Base-by-base conservation (phyloP, 2,888 invertebrate genomes). In the Perizoma flavofasciatum region DNA sequence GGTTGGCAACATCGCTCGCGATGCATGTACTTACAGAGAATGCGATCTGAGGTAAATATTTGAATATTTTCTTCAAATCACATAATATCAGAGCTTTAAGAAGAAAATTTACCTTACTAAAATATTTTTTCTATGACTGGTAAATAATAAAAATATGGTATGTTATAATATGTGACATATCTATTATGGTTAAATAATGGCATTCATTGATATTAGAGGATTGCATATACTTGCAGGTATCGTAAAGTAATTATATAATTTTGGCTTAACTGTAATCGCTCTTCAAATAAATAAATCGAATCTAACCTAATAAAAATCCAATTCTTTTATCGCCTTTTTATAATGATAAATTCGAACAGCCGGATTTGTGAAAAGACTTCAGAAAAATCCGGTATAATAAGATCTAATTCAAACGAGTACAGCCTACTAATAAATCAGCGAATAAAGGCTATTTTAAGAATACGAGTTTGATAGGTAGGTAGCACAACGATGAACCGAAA, bases 381-480 rank as follows among this genome's bases (percentile, higher is more conserved):
- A 6, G 0, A 9, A 53, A 33, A 48, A 48, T 47, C 40, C 44
- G 22, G 43, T 55, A 7, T 46, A 34, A 35, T 11, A 43, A 43
- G 43, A 55, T 49, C 40, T 49, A 35, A 55, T 49, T 55, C 43
- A 43, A 55, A 55, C 49, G 22, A 55, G 41, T 55, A 45, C 55
- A 11, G 53, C 45, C 49, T 48, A 10, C 9, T 44, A 59, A 59
- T 49, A 49, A 54, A 49, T 54, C 45, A 46, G 10, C n/a, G 45
- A 35, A 52, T 51, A 57, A 53, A 54, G 49, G 45, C 54, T 59
- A 45, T 53, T 49, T 34, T 40, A 49, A 53, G 44, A 58, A 58
- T 58, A 52, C 39, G 39, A 35, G 45, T 22, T 22, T 2, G 22
- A 22, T 22, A 22, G 22, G 22, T 22, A 22, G 22, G 22, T 22